Evolutionary conservation across 2,113 vertebrate species (phyloP).

Genomic region (Strigops habroptila): DNA sequence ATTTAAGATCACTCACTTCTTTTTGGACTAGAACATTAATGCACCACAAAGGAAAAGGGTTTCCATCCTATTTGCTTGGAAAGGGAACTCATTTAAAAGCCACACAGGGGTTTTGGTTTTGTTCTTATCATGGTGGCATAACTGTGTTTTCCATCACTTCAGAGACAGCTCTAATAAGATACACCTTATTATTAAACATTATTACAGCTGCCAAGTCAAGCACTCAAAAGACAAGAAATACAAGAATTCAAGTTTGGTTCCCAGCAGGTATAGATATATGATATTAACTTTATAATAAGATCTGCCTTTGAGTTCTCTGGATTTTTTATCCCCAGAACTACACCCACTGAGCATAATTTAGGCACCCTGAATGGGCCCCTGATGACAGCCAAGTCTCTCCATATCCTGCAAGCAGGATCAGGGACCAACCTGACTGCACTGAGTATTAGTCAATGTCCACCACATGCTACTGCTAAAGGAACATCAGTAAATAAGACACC

Average conservation of each 20-base stretch:
- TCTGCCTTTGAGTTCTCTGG: neutral
- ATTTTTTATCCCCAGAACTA: neutral
- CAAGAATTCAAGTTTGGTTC: neutral
- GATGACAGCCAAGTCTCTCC: rapidly evolving
- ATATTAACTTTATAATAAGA: neutral
- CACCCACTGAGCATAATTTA: neutral
- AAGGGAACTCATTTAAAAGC: neutral
- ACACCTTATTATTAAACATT: neutral
- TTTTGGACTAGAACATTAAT: neutral
- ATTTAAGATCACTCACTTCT: neutral
- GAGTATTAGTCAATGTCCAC: neutral
- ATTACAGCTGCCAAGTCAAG: neutral
- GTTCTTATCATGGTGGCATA: neutral
- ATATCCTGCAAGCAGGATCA: neutral
- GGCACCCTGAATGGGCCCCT: neutral
- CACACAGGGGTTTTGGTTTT: neutral
- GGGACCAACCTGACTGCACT: neutral
- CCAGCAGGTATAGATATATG: neutral
- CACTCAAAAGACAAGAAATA: neutral
- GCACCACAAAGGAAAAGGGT: neutral
- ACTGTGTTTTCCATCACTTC: neutral
- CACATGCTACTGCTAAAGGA: rapidly evolving
- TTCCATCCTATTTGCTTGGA: neutral
- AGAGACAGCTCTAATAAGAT: neutral
- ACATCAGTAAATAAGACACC: neutral